phyloP scores from a whole-genome alignment of 2,888 invertebrate species.

The Eilema depressum region DNA sequence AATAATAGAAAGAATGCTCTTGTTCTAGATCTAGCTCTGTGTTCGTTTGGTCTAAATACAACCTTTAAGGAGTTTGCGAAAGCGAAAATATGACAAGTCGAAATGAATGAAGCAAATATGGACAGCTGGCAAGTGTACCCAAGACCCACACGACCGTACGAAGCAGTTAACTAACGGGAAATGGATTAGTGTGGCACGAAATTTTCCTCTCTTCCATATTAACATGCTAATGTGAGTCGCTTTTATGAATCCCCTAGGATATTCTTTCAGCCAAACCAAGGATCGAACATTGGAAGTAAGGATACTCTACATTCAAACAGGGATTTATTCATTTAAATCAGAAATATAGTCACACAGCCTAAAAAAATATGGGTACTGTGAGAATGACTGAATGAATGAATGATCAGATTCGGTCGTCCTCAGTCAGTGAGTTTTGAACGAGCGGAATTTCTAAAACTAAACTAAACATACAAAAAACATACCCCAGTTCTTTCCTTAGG shows the following conservation, averaged over 20 bases:
- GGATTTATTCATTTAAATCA: background rate
- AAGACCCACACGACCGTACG: background rate
- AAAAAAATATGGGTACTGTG: too few species aligned
- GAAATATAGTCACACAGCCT: too few species aligned
- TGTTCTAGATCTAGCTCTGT: too few species aligned
- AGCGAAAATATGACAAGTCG: background rate
- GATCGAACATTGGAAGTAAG: background rate
- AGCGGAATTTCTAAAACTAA: background rate
- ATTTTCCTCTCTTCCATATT: conserved; percentile 14
- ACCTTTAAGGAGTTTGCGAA: too few species aligned
- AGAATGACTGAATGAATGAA: background rate
- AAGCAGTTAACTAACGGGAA: conserved; percentile 14
- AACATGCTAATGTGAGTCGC: conserved; percentile 18
- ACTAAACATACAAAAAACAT: background rate
- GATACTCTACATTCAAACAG: background rate
- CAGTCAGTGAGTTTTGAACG: background rate
- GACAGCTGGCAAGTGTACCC: conserved; percentile 2
- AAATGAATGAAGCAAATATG: background rate
- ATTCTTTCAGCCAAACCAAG: background rate
- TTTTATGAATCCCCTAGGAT: conserved; percentile 12
- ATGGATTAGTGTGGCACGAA: conserved; percentile 17
- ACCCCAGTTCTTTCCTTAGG: background rate
- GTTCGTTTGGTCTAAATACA: too few species aligned
- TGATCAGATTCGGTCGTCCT: background rate
- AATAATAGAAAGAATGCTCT: too few species aligned